Conservation (phyloP, 1,140 invertebrate species). For the Caenorhabditis inopinata region DNA sequence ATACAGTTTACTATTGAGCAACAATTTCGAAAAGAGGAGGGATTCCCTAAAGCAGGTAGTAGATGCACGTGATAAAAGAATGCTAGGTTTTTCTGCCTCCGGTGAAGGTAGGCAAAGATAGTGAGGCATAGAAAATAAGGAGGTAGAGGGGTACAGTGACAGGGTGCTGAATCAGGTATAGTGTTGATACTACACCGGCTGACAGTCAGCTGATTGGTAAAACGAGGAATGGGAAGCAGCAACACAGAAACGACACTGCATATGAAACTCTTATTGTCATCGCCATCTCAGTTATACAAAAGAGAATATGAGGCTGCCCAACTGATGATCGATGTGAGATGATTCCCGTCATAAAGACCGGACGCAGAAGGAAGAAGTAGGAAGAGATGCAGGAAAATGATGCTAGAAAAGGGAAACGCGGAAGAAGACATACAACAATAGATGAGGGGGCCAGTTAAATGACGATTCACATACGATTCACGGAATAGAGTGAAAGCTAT, state of each 20-base stretch:
- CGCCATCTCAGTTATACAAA: neutral
- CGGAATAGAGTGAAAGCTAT: no score
- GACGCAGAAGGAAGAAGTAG: neutral
- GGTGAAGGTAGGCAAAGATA: neutral
- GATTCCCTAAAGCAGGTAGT: neutral
- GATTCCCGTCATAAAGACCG: neutral
- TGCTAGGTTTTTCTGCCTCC: neutral
- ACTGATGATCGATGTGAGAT: conserved; percentile 20
- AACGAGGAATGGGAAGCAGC: neutral
- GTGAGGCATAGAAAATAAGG: neutral
- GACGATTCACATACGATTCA: no score
- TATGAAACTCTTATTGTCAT: neutral
- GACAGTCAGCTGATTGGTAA: conserved; percentile 32
- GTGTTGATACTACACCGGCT: conserved; percentile 33
- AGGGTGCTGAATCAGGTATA: conserved; percentile 11
- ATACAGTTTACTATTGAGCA: neutral
- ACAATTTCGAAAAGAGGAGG: neutral
- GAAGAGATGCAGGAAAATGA: neutral
- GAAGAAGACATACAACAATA: neutral
- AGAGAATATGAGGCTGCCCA: neutral
- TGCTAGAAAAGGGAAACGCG: neutral
- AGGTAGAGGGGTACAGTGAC: neutral
- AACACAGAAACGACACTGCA: neutral
- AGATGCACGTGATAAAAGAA: neutral
- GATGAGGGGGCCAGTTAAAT: no score